Conservation (phyloP, 2,113 vertebrate species). For the Syngnathus scovelli region DNA sequence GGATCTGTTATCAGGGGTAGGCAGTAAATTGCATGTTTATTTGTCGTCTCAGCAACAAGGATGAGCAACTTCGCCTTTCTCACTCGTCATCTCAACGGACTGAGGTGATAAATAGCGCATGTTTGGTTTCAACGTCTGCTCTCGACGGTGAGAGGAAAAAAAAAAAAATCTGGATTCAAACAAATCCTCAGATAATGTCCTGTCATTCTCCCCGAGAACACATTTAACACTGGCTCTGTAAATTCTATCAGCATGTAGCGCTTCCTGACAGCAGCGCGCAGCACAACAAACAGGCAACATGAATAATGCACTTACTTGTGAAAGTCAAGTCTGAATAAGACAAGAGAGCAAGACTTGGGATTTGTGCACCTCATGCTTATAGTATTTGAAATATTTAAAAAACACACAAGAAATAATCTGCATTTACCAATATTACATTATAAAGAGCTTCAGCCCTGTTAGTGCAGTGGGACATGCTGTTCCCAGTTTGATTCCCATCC, state of each 20-base stretch:
- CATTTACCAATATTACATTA: too few relatives aligned
- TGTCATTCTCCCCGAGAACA: constrained; percentile 37
- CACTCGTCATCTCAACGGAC: background rate
- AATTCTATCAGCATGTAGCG: constrained; percentile 46
- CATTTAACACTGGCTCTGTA: constrained; percentile 41
- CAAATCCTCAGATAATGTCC: constrained; percentile 52
- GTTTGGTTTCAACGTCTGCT: constrained; percentile 21
- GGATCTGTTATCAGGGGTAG: constrained; percentile 9
- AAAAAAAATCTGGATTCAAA: constrained; percentile 44
- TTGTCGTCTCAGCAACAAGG: constrained; percentile 21
- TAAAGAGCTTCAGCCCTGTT: too few relatives aligned
- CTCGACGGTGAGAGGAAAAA: constrained; percentile 20
- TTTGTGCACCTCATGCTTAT: background rate
- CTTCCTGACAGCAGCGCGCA: constrained; percentile 30
- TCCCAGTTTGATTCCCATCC: too few relatives aligned
- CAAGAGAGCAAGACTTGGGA: constrained; percentile 28
- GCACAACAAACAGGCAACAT: constrained; percentile 32
- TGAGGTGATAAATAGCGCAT: constrained; percentile 18
- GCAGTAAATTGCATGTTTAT: constrained; percentile 21
- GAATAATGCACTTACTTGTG: constrained; percentile 43
- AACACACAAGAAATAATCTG: too few relatives aligned
- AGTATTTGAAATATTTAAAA: too few relatives aligned
- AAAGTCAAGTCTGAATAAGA: constrained; percentile 30
- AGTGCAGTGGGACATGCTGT: too few relatives aligned
- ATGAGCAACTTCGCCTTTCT: constrained; percentile 14